Conservation (phyloP, 2,797 vertebrate species). For the Anguilla obscura region DNA sequence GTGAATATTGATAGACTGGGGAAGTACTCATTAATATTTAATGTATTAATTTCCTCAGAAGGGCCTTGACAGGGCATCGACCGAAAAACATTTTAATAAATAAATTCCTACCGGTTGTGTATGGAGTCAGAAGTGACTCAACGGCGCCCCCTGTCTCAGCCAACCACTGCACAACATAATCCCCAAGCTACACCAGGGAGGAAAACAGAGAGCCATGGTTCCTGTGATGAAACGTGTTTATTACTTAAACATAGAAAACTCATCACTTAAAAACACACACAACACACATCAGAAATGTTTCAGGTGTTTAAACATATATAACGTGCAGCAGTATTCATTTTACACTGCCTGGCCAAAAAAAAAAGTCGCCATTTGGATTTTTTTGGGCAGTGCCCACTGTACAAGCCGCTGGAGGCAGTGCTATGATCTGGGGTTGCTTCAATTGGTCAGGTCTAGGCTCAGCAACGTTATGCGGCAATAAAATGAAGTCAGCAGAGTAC, state of each 20-base stretch:
- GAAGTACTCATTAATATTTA: neutral
- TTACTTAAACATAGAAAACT: neutral
- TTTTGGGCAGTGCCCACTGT: too few relatives aligned
- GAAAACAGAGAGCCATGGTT: neutral
- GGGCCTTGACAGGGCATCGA: neutral
- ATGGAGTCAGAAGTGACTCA: neutral
- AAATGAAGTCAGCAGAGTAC: too few relatives aligned
- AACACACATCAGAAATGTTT: neutral
- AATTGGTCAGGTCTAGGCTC: too few relatives aligned
- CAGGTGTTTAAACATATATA: neutral
- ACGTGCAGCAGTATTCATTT: neutral
- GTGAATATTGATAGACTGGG: neutral
- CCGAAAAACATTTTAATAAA: neutral
- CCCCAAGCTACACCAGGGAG: neutral
- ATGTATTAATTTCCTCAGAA: neutral
- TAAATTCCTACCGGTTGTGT: neutral
- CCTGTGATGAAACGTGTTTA: neutral
- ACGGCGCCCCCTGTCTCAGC: neutral
- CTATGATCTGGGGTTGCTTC: too few relatives aligned
- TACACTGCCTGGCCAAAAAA: neutral
- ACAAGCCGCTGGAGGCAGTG: too few relatives aligned
- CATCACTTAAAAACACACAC: neutral
- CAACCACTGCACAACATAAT: neutral
- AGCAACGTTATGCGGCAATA: too few relatives aligned
- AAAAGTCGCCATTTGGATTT: too few relatives aligned